Percentiles rank a stretch among this genome's conserved stretches.
Conservation (phyloP, 2,113 vertebrate genomes). For the Prolemur simus region DNA sequence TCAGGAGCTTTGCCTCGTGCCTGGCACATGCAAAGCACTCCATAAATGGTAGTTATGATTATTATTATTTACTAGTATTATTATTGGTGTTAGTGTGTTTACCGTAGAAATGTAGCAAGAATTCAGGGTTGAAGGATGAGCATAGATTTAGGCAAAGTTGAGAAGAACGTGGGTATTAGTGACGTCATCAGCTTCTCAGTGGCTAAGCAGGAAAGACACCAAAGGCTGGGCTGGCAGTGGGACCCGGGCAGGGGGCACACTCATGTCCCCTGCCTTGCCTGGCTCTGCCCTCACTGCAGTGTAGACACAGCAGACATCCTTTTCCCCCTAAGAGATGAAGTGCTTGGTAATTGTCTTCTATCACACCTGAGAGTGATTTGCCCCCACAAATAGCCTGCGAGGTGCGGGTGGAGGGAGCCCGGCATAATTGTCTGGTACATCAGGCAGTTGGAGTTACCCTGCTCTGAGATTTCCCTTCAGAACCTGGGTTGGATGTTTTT, state of each 20-base stretch:
- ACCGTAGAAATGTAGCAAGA: background rate
- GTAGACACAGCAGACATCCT: background rate
- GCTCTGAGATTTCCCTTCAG: background rate
- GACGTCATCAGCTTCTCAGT: background rate
- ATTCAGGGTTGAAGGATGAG: background rate
- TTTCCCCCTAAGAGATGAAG: slow-evolving; percentile 62
- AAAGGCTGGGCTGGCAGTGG: background rate
- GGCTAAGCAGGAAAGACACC: background rate
- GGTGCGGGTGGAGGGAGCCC: background rate
- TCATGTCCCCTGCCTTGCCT: background rate
- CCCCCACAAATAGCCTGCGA: background rate
- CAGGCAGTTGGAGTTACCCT: background rate
- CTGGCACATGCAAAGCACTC: background rate
- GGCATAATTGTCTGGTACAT: background rate
- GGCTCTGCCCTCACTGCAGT: background rate
- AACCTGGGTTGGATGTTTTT: background rate
- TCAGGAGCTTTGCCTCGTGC: background rate
- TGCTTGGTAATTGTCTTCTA: slow-evolving; percentile 53
- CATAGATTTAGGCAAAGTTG: background rate
- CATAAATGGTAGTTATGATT: background rate
- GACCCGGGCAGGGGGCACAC: background rate
- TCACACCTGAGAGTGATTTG: slow-evolving; percentile 41
- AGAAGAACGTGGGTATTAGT: background rate
- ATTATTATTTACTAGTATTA: background rate
- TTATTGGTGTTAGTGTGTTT: background rate